Base-by-base conservation (phyloP, 2,888 invertebrate genomes). In the Ochlodes sylvanus region DNA sequence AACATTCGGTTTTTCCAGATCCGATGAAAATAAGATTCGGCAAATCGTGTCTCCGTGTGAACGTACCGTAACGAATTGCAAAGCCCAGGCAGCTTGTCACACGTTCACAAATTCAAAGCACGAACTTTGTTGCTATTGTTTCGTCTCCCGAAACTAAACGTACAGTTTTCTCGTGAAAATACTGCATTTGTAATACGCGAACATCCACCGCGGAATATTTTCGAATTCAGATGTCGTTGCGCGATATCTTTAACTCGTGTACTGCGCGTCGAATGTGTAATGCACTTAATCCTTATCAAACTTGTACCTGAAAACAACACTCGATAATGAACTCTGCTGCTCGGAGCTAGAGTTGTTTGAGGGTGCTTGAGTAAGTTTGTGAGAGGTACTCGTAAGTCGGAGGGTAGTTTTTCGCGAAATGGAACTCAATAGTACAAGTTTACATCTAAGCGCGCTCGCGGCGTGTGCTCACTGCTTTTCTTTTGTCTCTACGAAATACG, bases 281-380 rank as follows among this genome's bases (percentile, higher is more conserved):
- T 62, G 61, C 67, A 68, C 67, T 68, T 68, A 62, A 68, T 61
- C 67, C 60, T 67, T 60, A 52, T 42, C 66, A 54, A 66, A n/a
- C 38, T 50, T 15, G 9, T 15, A 10, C 7, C 10, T 55, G 14
- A 7, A n/a, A 32, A 4, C 34, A 32, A 0, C 38, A 47, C 6
- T 32, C n/a, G 47, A 57, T 38, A 64, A 47, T 21, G 32, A 56
- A 21, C 19, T 14, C 7, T 64, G 7, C 19, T 38, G 27, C 32
- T 32, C 15, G 0, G 1, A 15, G 5, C 15, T 44, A 32, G 3
- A 42, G n/a, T 12, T 32, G 57, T 12, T 7, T 14, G 21, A 12
- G 6, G 15, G 12, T 63, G 63, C 27, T 7, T 5, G 19, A 12
- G 12, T 55, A 42, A 55, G 54, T 63, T 54, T 54, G 63, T 17